Evolutionary conservation across 1,140 invertebrate genomes (phyloP).

Genomic region (Mya arenaria): DNA sequence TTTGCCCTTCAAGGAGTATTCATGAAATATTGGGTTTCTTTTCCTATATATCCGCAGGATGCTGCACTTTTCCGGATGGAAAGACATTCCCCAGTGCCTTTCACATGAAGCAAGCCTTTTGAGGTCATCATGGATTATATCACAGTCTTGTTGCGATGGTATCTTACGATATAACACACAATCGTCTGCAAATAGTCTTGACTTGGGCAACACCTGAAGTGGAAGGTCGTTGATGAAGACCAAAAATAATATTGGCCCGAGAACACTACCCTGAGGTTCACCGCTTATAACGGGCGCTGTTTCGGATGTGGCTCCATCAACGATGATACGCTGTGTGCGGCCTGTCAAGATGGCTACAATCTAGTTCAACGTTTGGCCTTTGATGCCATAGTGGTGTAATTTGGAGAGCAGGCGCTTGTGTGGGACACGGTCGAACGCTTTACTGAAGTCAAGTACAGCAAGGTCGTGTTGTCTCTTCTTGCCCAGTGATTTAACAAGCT

Average conservation of each 20-base stretch:
- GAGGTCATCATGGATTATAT: neutral
- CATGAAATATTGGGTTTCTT: neutral
- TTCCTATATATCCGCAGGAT: neutral
- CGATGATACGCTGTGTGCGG: neutral
- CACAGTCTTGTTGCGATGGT: neutral
- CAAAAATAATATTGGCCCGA: conserved; percentile 44
- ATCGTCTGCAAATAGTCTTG: conserved; percentile 6
- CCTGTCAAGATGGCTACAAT: conserved; percentile 11
- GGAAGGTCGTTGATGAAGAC: conserved; percentile 47
- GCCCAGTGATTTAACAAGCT: neutral
- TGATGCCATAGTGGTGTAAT: conserved; percentile 14
- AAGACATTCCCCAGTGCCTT: neutral
- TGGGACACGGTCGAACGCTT: conserved; percentile 26
- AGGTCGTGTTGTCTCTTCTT: neutral
- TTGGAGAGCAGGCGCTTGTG: conserved; percentile 36
- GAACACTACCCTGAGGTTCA: conserved; percentile 37
- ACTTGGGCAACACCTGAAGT: neutral
- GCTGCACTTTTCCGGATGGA: neutral
- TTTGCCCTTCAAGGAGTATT: neutral
- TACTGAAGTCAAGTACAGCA: conserved; percentile 15
- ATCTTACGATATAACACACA: neutral
- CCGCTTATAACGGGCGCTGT: conserved; percentile 16
- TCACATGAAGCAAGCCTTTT: neutral
- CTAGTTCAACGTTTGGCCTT: neutral
- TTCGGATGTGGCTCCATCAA: conserved; percentile 22